A percentile compares a stretch with the other conserved stretches of the same genome.
These are phyloP conservation scores for Colletes gigas DNA, from an alignment of 1,140 invertebrate genomes.

Conservation along the genomic window DNA sequence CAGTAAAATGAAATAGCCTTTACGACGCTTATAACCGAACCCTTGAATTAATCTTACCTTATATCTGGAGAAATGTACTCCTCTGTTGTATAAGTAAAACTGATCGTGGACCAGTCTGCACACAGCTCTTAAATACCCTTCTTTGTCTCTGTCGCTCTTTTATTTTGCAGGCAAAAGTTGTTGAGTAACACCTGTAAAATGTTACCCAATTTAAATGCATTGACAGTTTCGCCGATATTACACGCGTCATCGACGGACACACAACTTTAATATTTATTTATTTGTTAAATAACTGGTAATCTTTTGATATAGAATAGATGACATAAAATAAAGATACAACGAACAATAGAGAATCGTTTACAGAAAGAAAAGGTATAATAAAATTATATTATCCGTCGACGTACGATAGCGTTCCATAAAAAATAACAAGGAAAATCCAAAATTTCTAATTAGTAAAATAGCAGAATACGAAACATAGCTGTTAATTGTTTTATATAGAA, in stretches of 20 bases:
- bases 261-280: neutral
- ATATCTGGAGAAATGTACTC: slow-evolving; percentile 54
- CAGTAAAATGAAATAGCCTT: too few species aligned
- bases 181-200: slow-evolving; percentile 19
- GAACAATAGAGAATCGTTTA: too few species aligned
- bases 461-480: too few species aligned
- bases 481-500: too few species aligned
- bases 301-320: too few species aligned
- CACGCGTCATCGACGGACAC: neutral
- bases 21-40: neutral
- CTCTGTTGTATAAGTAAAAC: slow-evolving; percentile 54
- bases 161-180: slow-evolving; percentile 13
- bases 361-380: too few species aligned
- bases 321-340: too few species aligned
- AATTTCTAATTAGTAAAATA: too few species aligned
- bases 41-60: slow-evolving; percentile 55
- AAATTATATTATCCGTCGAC: too few species aligned
- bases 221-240: neutral
- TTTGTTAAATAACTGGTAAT: too few species aligned
- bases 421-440: too few species aligned
- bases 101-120: slow-evolving; percentile 41
- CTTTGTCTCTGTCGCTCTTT: slow-evolving; percentile 21
- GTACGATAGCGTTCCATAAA: too few species aligned
- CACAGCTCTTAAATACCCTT: slow-evolving; percentile 65
- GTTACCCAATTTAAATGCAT: neutral